Base-by-base conservation (phyloP, 2,797 vertebrate species). In the Zalophus californianus region DNA sequence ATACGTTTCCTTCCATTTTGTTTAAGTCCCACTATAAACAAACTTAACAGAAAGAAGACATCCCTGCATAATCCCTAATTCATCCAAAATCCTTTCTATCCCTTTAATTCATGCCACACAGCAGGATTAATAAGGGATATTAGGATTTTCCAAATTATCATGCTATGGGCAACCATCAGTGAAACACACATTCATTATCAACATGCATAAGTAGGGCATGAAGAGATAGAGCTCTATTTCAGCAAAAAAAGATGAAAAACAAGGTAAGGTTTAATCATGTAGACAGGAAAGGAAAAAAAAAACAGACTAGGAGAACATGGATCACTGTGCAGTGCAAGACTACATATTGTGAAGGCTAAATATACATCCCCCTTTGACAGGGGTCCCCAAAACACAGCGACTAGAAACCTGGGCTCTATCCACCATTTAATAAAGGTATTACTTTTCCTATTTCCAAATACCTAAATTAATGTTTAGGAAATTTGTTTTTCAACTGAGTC, bases 361-460 rank as follows among this genome's bases (percentile, higher is more conserved):
- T 60, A 32, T 41, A 77, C 3, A 2, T 87, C 52, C 54, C 27
- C 77, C 16, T 27, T 66, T 32, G 35, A 72, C n/a, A 88, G 4
- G 3, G 13, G 41, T 52, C 16, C 62, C 78, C 52, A 91, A 83
- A 96, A 52, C 25, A 88, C 16, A 83, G 38, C 66, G 50, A 83
- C 60, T 18, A 72, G 78, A 88, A 91, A 91, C 41, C 70, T 50
- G 29, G 50, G 20, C 27, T 84, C 70, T 88, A 75, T 7, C 12
- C 20, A 90, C 2, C 68, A 89, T 77, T 87, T 94, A 79, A 72
- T 29, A 96, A 77, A 79, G 32, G 50, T 64, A 14, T 20, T 56
- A 54, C 54, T 77, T 80, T 91, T 77, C n/a, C 68, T 75, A 77
- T 68, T 91, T 91, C n/a, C 23, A 73, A 84, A 90, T 68, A 32